Percentiles rank a stretch among this genome's conserved stretches.
Evolutionary conservation across 2,113 vertebrate genomes (phyloP).

Genomic region (Lutjanus erythropterus): DNA sequence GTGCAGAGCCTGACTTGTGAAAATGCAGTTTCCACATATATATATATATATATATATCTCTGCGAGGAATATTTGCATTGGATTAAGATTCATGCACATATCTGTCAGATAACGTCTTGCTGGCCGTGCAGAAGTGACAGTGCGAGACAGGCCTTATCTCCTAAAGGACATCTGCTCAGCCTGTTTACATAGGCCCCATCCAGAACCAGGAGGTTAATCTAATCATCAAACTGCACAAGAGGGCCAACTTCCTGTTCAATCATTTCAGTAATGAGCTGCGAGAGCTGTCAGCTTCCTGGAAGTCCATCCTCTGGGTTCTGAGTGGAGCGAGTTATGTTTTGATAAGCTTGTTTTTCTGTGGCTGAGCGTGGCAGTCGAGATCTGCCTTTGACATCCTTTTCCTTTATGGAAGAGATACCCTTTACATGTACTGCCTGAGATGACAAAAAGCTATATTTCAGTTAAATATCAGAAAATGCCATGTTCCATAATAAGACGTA

Average conservation of each 20-base stretch:
- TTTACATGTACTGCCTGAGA: slow-evolving; percentile 22
- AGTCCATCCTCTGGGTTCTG: slow-evolving; percentile 79
- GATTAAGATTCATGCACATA: slow-evolving; percentile 74
- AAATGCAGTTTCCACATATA: slow-evolving; percentile 43
- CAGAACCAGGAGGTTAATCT: slow-evolving; percentile 82
- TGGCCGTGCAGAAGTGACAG: slow-evolving; percentile 75
- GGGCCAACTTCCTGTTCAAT: slow-evolving; percentile 86
- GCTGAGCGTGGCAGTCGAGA: slow-evolving; percentile 28
- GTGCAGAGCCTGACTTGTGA: slow-evolving; percentile 7
- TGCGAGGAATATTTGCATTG: slow-evolving; percentile 59
- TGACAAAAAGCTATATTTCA: not conserved
- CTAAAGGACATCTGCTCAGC: slow-evolving; percentile 84
- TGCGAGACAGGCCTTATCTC: slow-evolving; percentile 81
- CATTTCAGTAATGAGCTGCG: slow-evolving; percentile 81
- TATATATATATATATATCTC: slow-evolving; percentile 30
- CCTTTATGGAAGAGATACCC: slow-evolving; percentile 57
- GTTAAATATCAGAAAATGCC: not conserved
- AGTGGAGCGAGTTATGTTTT: slow-evolving; percentile 81
- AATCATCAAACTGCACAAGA: slow-evolving; percentile 85
- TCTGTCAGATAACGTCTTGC: slow-evolving; percentile 75
- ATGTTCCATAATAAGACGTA: too few species aligned
- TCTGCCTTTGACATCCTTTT: slow-evolving; percentile 79
- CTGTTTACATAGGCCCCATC: slow-evolving; percentile 77
- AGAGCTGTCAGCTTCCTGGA: slow-evolving; percentile 80
- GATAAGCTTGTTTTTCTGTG: slow-evolving; percentile 85